A percentile compares a stretch with the other conserved stretches of the same genome.
These are phyloP conservation scores for Brachypteracias leptosomus DNA, from an alignment of 2,113 vertebrate genomes.

Conservation along the genomic window DNA sequence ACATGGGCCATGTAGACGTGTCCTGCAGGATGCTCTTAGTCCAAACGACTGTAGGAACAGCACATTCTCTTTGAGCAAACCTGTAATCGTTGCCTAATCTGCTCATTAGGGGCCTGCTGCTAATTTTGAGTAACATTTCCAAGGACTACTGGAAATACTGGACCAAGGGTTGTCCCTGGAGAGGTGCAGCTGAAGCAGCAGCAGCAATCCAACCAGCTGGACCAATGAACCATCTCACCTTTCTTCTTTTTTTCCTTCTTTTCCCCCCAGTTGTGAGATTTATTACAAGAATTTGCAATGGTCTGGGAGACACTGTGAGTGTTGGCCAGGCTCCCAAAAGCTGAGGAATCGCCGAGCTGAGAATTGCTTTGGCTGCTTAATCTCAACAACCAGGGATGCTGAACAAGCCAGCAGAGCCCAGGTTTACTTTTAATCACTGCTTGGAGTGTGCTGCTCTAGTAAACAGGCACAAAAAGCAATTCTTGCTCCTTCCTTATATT, in stretches of 20 bases:
- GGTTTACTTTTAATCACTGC: constrained; percentile 39
- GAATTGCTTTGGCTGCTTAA: constrained; percentile 50
- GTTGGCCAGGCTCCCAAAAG: constrained; percentile 38
- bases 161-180: neutral
- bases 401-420: constrained; percentile 9
- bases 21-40: neutral
- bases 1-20: fast-evolving
- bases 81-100: neutral
- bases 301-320: constrained; percentile 53
- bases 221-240: neutral
- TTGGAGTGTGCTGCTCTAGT: neutral
- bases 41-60: neutral
- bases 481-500: neutral
- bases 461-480: neutral
- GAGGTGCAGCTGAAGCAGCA: neutral
- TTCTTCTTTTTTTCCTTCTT: neutral
- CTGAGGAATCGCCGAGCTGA: constrained; percentile 61
- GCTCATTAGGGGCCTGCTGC: neutral
- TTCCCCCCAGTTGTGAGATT: neutral
- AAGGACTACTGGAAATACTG: neutral
- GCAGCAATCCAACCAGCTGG: neutral
- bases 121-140: neutral
- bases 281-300: constrained; percentile 45
- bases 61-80: neutral
- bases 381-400: constrained; percentile 9